These are phyloP conservation scores for Callimorpha dominula DNA, from an alignment of 2,888 invertebrate genomes.

Conservation along the genomic window DNA sequence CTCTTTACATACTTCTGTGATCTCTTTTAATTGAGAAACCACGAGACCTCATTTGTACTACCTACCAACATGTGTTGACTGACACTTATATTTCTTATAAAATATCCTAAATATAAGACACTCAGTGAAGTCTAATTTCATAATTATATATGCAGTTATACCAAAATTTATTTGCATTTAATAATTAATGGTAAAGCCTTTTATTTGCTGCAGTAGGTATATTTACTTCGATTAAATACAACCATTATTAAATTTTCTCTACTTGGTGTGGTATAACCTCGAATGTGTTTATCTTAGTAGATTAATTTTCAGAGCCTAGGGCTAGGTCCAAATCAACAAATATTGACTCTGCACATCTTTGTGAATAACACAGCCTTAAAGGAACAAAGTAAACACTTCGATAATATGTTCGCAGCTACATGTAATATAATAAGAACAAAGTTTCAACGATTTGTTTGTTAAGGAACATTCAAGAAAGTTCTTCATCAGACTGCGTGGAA, in stretches of 20 bases:
- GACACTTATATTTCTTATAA: too few relatives aligned
- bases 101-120: too few relatives aligned
- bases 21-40: too few relatives aligned
- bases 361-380: background rate
- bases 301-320: background rate
- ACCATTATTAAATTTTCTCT: background rate
- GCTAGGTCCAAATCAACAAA: conserved; percentile 12
- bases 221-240: background rate
- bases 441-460: conserved; percentile 22
- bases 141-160: background rate
- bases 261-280: background rate
- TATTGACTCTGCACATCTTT: conserved; percentile 14
- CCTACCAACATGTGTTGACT: too few relatives aligned
- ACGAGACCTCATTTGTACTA: too few relatives aligned
- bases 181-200: background rate
- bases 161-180: background rate
- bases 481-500: conserved; percentile 9
- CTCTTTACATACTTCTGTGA: too few relatives aligned
- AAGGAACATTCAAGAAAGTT: conserved; percentile 16
- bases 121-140: background rate
- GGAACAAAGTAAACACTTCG: conserved; percentile 12
- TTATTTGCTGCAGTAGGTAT: background rate
- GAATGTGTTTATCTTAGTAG: conserved; percentile 7
- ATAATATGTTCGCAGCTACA: conserved; percentile 5
- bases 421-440: conserved; percentile 13